A percentile compares a stretch with the other conserved stretches of the same genome.
Evolutionary conservation across 2,797 vertebrate species (phyloP).

Genomic region (Champsocephalus gunnari): DNA sequence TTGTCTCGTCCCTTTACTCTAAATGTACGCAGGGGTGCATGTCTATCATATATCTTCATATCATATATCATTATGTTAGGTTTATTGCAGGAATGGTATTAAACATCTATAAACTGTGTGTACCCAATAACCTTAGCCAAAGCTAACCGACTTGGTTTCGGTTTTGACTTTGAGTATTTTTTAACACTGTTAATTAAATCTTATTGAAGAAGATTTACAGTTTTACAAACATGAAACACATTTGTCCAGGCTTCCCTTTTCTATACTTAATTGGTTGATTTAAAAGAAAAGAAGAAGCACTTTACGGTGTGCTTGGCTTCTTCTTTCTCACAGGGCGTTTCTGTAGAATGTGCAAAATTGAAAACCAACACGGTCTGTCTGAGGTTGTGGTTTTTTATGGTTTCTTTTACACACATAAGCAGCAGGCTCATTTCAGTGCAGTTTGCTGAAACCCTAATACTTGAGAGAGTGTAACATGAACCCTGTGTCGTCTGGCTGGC

Average conservation of each 20-base stretch:
- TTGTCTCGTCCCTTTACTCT: too few species aligned
- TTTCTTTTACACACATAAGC: slow-evolving; percentile 36
- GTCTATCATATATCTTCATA: not conserved
- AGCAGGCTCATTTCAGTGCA: slow-evolving; percentile 9
- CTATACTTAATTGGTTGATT: not conserved
- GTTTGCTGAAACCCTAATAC: slow-evolving; percentile 40
- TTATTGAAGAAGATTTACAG: not conserved
- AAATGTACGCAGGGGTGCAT: too few species aligned
- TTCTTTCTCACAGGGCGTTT: slow-evolving; percentile 2
- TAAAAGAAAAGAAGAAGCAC: not conserved
- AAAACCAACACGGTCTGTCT: slow-evolving; percentile 11
- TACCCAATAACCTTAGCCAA: not conserved
- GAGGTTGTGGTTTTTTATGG: slow-evolving; percentile 14
- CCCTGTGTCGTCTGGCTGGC: slow-evolving; percentile 41
- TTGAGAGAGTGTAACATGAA: slow-evolving; percentile 54
- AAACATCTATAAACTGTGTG: not conserved
- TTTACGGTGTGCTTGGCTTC: not conserved
- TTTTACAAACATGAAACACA: not conserved
- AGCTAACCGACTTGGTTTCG: not conserved
- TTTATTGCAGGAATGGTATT: not conserved
- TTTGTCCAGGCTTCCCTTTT: not conserved
- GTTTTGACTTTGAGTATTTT: not conserved
- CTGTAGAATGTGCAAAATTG: slow-evolving; percentile 3
- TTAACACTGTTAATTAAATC: not conserved
- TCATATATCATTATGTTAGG: not conserved